Base-by-base conservation (phyloP, 2,888 invertebrate species). In the Polyommatus icarus region DNA sequence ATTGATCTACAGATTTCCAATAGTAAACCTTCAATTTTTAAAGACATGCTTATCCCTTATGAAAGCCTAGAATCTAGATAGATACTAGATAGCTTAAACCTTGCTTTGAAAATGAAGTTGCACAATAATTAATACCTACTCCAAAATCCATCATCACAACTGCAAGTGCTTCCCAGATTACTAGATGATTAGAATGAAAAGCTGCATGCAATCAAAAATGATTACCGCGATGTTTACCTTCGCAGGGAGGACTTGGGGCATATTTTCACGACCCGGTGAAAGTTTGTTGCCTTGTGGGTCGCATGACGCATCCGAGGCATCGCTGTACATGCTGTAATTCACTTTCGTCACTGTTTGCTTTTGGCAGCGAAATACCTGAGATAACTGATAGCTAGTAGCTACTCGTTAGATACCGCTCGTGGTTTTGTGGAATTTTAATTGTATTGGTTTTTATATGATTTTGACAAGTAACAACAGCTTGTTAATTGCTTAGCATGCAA, bases 191-290 rank as follows among this genome's bases (percentile, higher is more conserved):
- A 24, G 24, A 61, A 61, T 24, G 20, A 32, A 71, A 71, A 5
- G n/a, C 71, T 8, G 46, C 12, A 20, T 73, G 20, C 46, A 24
- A 29, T 73, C 73, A 73, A 50, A 73, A 73, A 36, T 12, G n/a
- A 72, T 72, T 46, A 73, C 20, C 15, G 5, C 12, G 24, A n/a
- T 75, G 54, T 50, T 54, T 54, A 15, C 54, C 18, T 24, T 75
- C 24, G 50, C 29, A 20, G 20, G 61, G 15, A n/a, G 20, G 20
- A 40, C 36, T 40, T 10, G 75, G 29, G 29, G 50, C 54, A 54
- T 50, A 75, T 54, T 75, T 75, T 32, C 54, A 50, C 40, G 72
- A 36, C 72, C 75, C 29, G 75, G 75, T 50, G 75, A 75, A 75
- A 75, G 75, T 75, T 50, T 54, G 75, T 54, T 75, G 75, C 20